Base-by-base conservation (phyloP, 2,888 invertebrate species). In the Camponotus fellah region DNA sequence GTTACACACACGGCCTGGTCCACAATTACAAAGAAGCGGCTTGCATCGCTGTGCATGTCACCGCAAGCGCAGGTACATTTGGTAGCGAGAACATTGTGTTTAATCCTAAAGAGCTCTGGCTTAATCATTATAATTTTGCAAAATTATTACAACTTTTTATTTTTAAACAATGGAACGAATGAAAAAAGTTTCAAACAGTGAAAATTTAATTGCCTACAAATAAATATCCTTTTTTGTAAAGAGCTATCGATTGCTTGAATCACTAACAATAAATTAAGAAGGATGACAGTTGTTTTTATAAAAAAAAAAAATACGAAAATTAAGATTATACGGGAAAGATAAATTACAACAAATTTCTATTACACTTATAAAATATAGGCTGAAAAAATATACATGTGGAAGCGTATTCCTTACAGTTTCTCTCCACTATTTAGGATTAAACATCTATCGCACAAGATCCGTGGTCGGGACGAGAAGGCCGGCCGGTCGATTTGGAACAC, bases 401-500 rank as follows among this genome's bases (percentile, higher is more conserved):
- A 43, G n/a, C 60, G 21, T 14, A 26, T 10, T 8, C n/a, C 43
- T 43, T 43, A 40, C 14, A 43, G 71, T 9, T 71, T 60, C 58
- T 46, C n/a, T 71, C 79, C 71, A 71, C 46, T 62, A 62, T 72
- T 80, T 80, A 80, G 72, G 74, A 80, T 82, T 79, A 77, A 79
- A 82, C 66, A 58, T 10, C 49, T 68, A 80, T 68, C 66, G 77
- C 79, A 82, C 64, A 65, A 82, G 53, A 82, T 76, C 77, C 81
- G 60, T 64, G 34, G 56, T 81, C 40, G 75, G 17, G 60, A 72
- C 72, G 71, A 68, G 43, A 40, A 17, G 56, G 65, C 32, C 74
- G 62, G 81, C 58, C 58, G 79, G 72, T 65, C 71, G 87, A 76
- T 81, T 92, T 92, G 93, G 93, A 93, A 92, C 92, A 91, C 92